Base-by-base conservation (phyloP, 2,113 vertebrate genomes). In the Paralichthys olivaceus region DNA sequence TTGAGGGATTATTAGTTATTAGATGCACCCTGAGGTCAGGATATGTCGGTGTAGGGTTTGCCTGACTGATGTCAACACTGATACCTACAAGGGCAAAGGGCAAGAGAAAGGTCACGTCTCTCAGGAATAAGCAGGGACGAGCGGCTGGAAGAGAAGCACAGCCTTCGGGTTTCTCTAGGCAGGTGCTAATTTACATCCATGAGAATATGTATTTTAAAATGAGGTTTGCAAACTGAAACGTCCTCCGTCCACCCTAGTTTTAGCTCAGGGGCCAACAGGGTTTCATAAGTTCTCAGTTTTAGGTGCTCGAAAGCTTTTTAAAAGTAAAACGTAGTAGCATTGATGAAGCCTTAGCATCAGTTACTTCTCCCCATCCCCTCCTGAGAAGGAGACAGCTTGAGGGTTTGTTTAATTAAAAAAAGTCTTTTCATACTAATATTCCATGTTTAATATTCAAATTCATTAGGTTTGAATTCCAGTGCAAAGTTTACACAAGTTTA, bases 1-100 rank as follows among this genome's bases (percentile, higher is more conserved):
- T 64, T 47, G 56, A 68, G 45, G 71, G 51, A 49, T 75, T 75
- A 66, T 75, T 61, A 47, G 62, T 81, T 53, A 72, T 72, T 51
- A 60, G 26, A 23, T 62, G 49, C 51, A 25, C 14, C 19, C 55
- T 53, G 2, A 70, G 69, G 73, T 81, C 49, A 56, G 55, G 76
- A 55, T 45, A 2, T 66, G 64, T 47, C 43, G 4, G 56, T 69
- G 23, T 49, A 23, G 14, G 58, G 47, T 67, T 65, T 19, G 2
- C 65, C 54, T 34, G 61, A 72, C 20, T 59, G 57, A 58, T 69
- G 59, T 78, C 62, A 75, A 59, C 67, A 65, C 54, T 28, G 63
- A 75, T 34, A 22, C 56, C 29, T 58, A n/a, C 55, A 25, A 17
- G 61, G 67, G 15, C 53, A 71, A 29, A 82, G 73, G 26, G 8